These are phyloP conservation scores for Alethe castanea DNA, from an alignment of 2,113 vertebrate species.

Conservation along the genomic window DNA sequence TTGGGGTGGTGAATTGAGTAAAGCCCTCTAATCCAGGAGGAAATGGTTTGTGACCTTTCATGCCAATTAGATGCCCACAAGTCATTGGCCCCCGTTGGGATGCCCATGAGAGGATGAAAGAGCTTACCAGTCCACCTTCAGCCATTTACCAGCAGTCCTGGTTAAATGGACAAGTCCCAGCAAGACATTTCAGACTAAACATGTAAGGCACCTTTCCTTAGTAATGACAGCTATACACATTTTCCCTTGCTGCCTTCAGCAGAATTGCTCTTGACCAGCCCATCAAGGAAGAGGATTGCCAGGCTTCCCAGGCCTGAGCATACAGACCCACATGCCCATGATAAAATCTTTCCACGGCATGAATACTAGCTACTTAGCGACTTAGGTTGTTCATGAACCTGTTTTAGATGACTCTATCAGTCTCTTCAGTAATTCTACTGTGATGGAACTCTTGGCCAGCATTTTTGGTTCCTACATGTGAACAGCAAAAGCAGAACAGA, in stretches of 20 bases:
- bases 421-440: neutral
- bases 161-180: neutral
- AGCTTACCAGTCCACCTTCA: neutral
- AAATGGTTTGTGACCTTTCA: neutral
- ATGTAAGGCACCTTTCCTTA: neutral
- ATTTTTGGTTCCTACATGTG: neutral
- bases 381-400: neutral
- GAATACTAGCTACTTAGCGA: neutral
- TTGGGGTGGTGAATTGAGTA: neutral
- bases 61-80: neutral
- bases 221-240: neutral
- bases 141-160: neutral
- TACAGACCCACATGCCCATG: neutral
- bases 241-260: neutral
- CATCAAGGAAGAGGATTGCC: neutral
- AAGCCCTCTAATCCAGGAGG: neutral
- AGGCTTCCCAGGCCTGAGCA: neutral
- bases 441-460: neutral
- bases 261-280: neutral
- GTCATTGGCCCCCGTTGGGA: neutral
- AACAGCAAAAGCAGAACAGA: neutral
- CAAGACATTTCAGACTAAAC: neutral
- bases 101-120: neutral
- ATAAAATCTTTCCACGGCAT: neutral
- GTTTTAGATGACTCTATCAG: accelerated